phyloP scores from a whole-genome alignment of 2,113 vertebrate genomes.

The Nothoprocta pentlandii region DNA sequence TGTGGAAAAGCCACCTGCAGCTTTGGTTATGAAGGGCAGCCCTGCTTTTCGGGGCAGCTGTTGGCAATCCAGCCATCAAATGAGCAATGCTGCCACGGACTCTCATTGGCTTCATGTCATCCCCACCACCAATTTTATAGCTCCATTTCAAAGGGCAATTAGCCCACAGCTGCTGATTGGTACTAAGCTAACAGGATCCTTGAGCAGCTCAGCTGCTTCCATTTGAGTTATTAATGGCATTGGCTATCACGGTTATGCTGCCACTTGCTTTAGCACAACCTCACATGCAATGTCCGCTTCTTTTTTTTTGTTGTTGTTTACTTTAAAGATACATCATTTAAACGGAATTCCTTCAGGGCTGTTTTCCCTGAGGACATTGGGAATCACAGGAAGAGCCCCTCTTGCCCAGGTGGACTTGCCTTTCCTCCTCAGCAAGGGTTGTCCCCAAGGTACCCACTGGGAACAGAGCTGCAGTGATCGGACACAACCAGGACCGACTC shows the following conservation, averaged over 20 bases:
- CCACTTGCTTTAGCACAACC: background rate
- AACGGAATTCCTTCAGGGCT: background rate
- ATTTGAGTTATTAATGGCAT: slow-evolving; percentile 35
- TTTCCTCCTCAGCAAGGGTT: background rate
- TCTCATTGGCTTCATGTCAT: background rate
- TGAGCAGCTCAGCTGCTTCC: slow-evolving; percentile 58
- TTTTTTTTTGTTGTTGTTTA: background rate
- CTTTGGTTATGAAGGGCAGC: background rate
- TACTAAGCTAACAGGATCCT: slow-evolving; percentile 33
- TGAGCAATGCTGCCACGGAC: slow-evolving; percentile 7
- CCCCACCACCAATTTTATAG: slow-evolving; percentile 52
- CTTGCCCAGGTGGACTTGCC: background rate
- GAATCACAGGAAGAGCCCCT: background rate
- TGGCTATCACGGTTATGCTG: background rate
- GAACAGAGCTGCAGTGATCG: background rate
- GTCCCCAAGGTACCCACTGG: background rate
- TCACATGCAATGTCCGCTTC: background rate
- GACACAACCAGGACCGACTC: background rate
- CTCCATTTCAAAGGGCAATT: slow-evolving; percentile 64
- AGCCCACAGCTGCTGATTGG: slow-evolving; percentile 64
- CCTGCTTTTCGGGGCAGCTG: background rate
- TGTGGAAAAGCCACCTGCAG: background rate
- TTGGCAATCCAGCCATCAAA: slow-evolving; percentile 15
- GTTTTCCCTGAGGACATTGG: background rate
- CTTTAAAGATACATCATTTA: background rate